These are phyloP conservation scores for Stenichneumon culpator DNA, from an alignment of 2,888 invertebrate genomes.

Conservation along the genomic window DNA sequence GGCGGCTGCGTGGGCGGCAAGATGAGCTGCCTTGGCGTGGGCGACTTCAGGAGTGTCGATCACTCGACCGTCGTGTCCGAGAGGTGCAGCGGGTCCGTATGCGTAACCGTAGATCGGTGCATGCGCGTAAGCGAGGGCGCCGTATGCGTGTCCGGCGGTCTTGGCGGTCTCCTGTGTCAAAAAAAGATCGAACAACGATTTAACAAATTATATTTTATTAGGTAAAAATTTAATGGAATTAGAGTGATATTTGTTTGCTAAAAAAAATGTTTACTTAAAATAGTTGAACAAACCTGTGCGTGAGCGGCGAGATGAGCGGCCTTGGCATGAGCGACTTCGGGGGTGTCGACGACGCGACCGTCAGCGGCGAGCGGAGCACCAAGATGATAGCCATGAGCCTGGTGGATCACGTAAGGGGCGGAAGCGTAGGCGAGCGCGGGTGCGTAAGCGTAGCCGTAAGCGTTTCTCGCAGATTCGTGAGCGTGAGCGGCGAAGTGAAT, in stretches of 20 bases:
- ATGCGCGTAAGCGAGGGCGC: slow-evolving; percentile 77
- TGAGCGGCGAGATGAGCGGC: slow-evolving; percentile 79
- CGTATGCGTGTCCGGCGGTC: slow-evolving; percentile 65
- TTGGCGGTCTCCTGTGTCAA: slow-evolving; percentile 70
- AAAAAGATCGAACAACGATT: slow-evolving; percentile 2
- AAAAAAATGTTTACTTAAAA: too few species aligned
- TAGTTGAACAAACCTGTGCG: slow-evolving; percentile 69
- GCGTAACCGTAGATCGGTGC: slow-evolving; percentile 78
- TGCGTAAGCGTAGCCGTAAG: slow-evolving; percentile 70
- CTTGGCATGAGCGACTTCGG: slow-evolving; percentile 82
- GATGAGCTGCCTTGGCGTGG: slow-evolving; percentile 80
- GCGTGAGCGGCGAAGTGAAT: slow-evolving; percentile 84
- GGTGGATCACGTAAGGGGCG: slow-evolving; percentile 75
- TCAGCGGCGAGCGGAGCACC: slow-evolving; percentile 78
- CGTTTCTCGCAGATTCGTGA: slow-evolving; percentile 81
- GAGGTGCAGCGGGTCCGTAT: slow-evolving; percentile 75
- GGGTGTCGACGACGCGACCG: slow-evolving; percentile 81
- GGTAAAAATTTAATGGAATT: too few species aligned
- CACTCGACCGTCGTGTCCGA: slow-evolving; percentile 80
- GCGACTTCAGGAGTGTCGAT: slow-evolving; percentile 83
- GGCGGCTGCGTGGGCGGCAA: slow-evolving; percentile 77
- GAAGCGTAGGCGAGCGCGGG: slow-evolving; percentile 76
- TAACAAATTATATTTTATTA: too few species aligned
- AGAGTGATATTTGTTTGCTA: too few species aligned
- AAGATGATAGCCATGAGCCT: slow-evolving; percentile 73